phyloP scores from a whole-genome alignment of 2,888 invertebrate genomes.

The Malacosoma neustria region DNA sequence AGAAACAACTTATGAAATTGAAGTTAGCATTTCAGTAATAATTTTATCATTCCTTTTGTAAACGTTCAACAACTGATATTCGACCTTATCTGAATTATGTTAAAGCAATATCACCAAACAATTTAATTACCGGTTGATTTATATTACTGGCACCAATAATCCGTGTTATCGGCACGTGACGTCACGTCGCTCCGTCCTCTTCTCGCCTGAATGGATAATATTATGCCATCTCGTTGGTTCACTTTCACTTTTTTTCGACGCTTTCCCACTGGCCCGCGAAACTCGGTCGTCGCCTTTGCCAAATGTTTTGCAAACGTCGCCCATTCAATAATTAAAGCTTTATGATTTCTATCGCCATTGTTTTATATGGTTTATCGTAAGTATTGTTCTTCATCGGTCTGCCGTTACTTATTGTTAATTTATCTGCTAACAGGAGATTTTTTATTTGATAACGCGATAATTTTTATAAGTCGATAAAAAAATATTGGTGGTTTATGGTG shows the following conservation, averaged over 20 bases:
- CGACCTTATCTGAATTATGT: too few relatives aligned
- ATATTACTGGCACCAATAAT: conserved; percentile 9
- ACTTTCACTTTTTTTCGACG: conserved; percentile 66
- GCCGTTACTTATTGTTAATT: background rate
- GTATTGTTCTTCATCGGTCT: background rate
- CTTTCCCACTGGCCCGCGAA: conserved; percentile 60
- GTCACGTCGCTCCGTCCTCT: conserved; percentile 25
- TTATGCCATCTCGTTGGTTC: conserved; percentile 32
- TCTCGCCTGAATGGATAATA: conserved; percentile 19
- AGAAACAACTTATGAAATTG: too few relatives aligned
- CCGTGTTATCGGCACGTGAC: conserved; percentile 24
- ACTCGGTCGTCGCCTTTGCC: conserved; percentile 51
- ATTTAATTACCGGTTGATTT: background rate
- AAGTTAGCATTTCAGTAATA: too few relatives aligned
- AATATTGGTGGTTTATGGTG: too few relatives aligned
- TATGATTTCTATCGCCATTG: conserved; percentile 26
- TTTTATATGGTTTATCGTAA: conserved; percentile 22
- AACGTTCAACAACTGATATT: too few relatives aligned
- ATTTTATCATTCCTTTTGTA: too few relatives aligned
- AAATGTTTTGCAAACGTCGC: conserved; percentile 45
- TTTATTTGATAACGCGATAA: background rate
- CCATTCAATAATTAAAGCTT: conserved; percentile 18
- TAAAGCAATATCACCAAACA: background rate
- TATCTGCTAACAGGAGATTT: background rate
- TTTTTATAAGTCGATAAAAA: too few relatives aligned